These are phyloP conservation scores for Cepphus grylle DNA, from an alignment of 2,113 vertebrate species.

Conservation along the genomic window DNA sequence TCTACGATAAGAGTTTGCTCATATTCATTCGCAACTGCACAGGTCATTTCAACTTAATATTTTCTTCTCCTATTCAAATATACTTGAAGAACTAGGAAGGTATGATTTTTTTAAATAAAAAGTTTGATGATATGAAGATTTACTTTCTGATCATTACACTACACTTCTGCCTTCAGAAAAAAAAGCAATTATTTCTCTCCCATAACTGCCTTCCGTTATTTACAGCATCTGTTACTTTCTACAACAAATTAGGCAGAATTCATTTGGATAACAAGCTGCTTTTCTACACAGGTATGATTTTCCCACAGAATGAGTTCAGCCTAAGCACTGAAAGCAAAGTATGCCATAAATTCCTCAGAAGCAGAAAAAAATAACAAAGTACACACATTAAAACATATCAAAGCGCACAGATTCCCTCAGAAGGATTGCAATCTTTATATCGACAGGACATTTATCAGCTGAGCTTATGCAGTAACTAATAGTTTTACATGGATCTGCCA, in stretches of 20 bases:
- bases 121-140: not conserved
- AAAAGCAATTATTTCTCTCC: not conserved
- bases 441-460: not conserved
- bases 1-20: rapidly evolving
- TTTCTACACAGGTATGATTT: not conserved
- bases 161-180: not conserved
- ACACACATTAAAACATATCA: not conserved
- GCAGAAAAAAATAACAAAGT: not conserved
- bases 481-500: not conserved
- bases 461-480: not conserved
- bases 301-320: not conserved
- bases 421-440: not conserved
- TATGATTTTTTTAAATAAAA: not conserved
- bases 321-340: not conserved
- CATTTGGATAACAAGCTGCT: not conserved
- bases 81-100: not conserved
- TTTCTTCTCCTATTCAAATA: not conserved
- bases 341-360: not conserved
- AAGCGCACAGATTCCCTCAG: not conserved
- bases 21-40: not conserved
- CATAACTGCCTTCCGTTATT: not conserved
- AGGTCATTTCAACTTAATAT: not conserved
- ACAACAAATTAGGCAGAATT: not conserved
- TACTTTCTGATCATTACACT: not conserved
- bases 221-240: not conserved